Conservation (phyloP, 2,888 invertebrate genomes). For the Dendrolimus pini region DNA sequence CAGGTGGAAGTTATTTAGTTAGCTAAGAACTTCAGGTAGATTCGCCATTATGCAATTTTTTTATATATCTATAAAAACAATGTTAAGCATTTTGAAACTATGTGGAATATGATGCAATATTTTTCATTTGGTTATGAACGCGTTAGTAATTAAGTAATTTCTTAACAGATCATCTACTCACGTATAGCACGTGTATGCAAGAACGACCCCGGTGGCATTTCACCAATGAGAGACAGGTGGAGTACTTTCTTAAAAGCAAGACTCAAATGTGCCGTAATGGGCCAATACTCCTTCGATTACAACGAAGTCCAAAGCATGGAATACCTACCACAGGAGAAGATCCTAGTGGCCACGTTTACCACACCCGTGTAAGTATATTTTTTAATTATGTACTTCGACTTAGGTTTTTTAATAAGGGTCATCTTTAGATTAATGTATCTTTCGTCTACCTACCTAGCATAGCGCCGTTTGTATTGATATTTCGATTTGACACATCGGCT, state of each 20-base stretch:
- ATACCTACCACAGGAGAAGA: conserved; percentile 84
- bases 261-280: conserved; percentile 88
- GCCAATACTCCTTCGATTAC: conserved; percentile 91
- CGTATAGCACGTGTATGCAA: conserved; percentile 95
- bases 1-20: too few relatives aligned
- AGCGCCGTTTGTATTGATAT: too few relatives aligned
- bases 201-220: conserved; percentile 88
- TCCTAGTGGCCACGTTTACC: conserved; percentile 90
- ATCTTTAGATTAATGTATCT: background rate
- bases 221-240: conserved; percentile 90
- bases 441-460: too few relatives aligned
- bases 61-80: too few relatives aligned
- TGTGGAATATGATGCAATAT: too few relatives aligned
- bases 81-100: too few relatives aligned
- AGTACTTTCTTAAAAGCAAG: conserved; percentile 93
- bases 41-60: too few relatives aligned
- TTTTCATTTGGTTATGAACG: too few relatives aligned
- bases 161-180: conserved; percentile 86
- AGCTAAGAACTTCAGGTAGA: too few relatives aligned
- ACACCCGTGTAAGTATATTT: conserved; percentile 80
- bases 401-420: background rate
- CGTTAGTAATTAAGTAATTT: background rate
- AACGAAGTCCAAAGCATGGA: conserved; percentile 92
- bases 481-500: too few relatives aligned
- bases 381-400: conserved; percentile 1